Evolutionary conservation across 2,888 invertebrate species (phyloP).

Genomic region (Sarcophaga subvicina): DNA sequence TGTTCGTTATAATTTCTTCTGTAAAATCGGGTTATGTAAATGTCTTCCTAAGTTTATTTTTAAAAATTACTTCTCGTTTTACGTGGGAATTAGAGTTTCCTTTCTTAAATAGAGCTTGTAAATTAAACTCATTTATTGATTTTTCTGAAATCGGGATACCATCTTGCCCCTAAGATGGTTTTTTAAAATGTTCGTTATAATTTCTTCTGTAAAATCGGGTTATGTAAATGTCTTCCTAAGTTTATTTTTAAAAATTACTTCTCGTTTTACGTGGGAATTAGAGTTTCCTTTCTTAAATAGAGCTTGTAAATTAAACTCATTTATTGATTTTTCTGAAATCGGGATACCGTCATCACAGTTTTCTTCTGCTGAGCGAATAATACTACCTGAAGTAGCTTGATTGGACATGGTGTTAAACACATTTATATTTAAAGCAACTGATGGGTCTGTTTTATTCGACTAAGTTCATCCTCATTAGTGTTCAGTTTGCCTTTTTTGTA

Average conservation of each 20-base stretch:
- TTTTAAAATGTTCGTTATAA: too few relatives aligned
- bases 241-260: conserved; percentile 67
- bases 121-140: too few relatives aligned
- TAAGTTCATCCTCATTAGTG: conserved; percentile 8
- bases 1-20: too few relatives aligned
- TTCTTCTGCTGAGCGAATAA: conserved; percentile 65
- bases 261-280: conserved; percentile 23
- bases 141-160: too few relatives aligned
- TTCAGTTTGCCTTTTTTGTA: conserved; percentile 46
- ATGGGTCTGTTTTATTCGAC: conserved; percentile 33
- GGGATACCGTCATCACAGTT: conserved; percentile 67
- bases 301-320: conserved; percentile 45
- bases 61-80: too few relatives aligned
- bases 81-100: too few relatives aligned
- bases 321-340: conserved; percentile 71
- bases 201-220: too few relatives aligned
- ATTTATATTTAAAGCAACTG: conserved; percentile 28
- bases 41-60: too few relatives aligned
- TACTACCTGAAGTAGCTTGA: conserved; percentile 39
- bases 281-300: conserved; percentile 11
- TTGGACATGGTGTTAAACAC: conserved; percentile 38
- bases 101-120: too few relatives aligned
- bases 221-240: conserved; percentile 32
- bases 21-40: too few relatives aligned
- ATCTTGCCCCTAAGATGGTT: too few relatives aligned